Evolutionary conservation across 2,888 invertebrate species (phyloP), one percentile per base, ranked within the genome.

Genomic region (Timema cristinae): DNA sequence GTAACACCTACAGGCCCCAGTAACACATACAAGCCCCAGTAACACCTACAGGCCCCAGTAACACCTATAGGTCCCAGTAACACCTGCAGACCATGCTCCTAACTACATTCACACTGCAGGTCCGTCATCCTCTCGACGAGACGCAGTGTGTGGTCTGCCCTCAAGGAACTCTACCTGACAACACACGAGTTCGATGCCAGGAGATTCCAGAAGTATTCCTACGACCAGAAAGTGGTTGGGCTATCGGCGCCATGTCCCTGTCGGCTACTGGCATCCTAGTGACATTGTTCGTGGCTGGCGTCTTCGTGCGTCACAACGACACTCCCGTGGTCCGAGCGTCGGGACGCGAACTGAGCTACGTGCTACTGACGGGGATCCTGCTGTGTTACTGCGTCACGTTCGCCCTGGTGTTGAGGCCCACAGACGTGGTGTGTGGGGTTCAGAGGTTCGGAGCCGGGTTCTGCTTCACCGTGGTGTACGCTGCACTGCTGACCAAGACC

Each of bases 291-390:
- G 91, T 94, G 6, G 88, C 89, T 71, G 88, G 90, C 8, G 91
- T 96, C 32, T 96, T 96, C 85, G 84, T 92, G 69, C 88, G 89
- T 16, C 91, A 94, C 84, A 94, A 97, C 82, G 91, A 94, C 77
- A 98, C 98, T 0, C 97, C 98, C 0, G 94, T 98, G 68, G 98
- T 99, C n/a, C 90, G 97, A 76, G 97, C 98, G 54, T 95, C 96
- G 15, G 97, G 97, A 54, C 85, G 94, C 66, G 94, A 95, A 83
- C 84, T 95, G 72, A 93, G 93, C 75, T 97, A 96, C 82, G 93
- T 98, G 56, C 90, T 98, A 61, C 87, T 98, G 75, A 90, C 90
- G 56, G 96, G 96, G 5, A 93, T 95, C 77, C 87, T 95, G 76
- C 90, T 95, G 86, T 96, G 96, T 83, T 97, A 96, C 84, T 88